Base-by-base conservation (phyloP, 1,140 invertebrate species). In the Mylabris phalerata region DNA sequence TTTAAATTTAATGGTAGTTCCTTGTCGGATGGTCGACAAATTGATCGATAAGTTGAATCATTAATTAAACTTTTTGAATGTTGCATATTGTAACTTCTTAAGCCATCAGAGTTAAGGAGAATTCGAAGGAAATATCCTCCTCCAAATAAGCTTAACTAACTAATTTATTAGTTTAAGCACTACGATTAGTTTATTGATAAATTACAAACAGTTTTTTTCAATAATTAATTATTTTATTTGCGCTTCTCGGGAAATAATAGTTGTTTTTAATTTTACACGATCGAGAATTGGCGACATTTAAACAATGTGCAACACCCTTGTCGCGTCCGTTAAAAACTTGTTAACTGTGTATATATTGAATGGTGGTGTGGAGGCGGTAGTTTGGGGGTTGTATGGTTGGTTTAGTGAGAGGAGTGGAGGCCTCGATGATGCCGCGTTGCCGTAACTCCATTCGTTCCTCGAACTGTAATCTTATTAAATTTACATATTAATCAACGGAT, bases 401-500 rank as follows among this genome's bases (percentile, higher is more conserved):
- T 26, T 52, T 44, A 40, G 50, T 44, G 50, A 43, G 50, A 41
- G 50, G 11, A 43, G 39, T 41, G 50, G 19, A 32, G 7, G 32
- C 32, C 32, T 32, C 32, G 32, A 32, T 32, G 32, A 4, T 7
- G 32, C 32, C 32, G 32, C 57, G 57, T 59, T 56, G 63, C 60
- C 60, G 60, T 58, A 51, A 60, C 67, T 71, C 67, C 68, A 73
- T 74, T 74, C 80, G 80, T 81, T 81, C 77, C 77, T 80, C 79
- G 79, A 82, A 81, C 80, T 84, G 88, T 92, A 90, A 92, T 92
- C 89, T 92, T 90, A 91, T 91, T 90, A 91, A 90, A 90, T 91
- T 92, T 91, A 91, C 89, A 92, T 92, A 92, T 92, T 92, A 92
- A 92, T 92, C 89, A 91, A 91, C 86, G 88, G 87, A 91, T 92